Base-by-base conservation (phyloP, 2,113 vertebrate genomes). In the Chaetops frenatus region DNA sequence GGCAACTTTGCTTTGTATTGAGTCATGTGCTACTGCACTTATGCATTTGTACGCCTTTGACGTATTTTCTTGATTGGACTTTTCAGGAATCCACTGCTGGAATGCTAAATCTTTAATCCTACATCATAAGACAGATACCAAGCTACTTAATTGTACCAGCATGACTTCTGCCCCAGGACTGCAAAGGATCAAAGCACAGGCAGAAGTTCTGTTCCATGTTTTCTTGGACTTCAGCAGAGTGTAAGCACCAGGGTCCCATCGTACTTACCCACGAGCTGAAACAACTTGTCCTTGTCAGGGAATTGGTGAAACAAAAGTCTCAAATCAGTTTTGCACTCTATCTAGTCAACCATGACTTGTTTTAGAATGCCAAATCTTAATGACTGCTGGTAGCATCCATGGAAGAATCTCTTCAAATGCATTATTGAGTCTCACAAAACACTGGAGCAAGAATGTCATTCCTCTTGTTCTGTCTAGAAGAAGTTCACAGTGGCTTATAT, bases 81-180 rank as follows among this genome's bases (percentile, higher is more conserved):
- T 90, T 69, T 92, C 90, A 95, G 85, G 84, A 94, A 87, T 79
- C 45, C 38, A 88, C 71, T 36, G 54, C 48, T 82, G 33, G 36
- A 81, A 85, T 86, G 73, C 38, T 85, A 79, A 96, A 2, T 93
- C 78, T 86, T 73, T 94, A 95, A 96, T 91, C 82, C 86, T 58
- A 81, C 90, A 86, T 86, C 88, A 73, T 50, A 94, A 81, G 71
- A 62, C 12, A 88, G 79, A 88, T 53, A 80, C 40, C 92, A 85
- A 93, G 74, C 92, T 88, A 90, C 58, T 88, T 93, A 96, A 85
- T 77, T 93, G 67, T 77, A 70, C 42, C 58, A 90, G 71, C 93
- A 90, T 69, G 60, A 92, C 84, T 88, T 95, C 69, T 96, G 65
- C 89, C 64, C 51, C 51, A 64, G 51, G 81, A 96, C 54, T 77